Percentiles rank a stretch among this genome's conserved stretches.
Evolutionary conservation across 2,797 vertebrate genomes (phyloP).

Genomic region (Sparidentex hasta): DNA sequence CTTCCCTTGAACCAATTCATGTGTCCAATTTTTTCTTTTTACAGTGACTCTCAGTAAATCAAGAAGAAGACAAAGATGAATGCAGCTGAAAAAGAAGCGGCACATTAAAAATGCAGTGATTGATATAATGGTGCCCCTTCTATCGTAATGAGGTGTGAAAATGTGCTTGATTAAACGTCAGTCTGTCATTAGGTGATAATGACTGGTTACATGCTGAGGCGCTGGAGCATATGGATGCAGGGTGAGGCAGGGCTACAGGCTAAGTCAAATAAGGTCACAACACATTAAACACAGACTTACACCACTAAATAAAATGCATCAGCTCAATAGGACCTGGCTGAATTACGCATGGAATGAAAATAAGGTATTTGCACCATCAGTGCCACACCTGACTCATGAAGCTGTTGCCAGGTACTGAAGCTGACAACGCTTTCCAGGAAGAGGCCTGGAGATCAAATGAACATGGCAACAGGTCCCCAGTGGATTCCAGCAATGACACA

Average conservation of each 20-base stretch:
- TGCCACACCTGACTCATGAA: slow-evolving; percentile 24
- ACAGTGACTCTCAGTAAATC: neutral
- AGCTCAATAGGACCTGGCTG: neutral
- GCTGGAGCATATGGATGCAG: slow-evolving; percentile 16
- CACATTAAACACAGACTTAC: neutral
- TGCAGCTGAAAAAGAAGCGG: no score
- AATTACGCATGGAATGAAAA: neutral
- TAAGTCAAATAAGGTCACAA: slow-evolving; percentile 9
- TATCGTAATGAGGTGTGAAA: slow-evolving; percentile 75
- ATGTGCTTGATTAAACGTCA: slow-evolving; percentile 66
- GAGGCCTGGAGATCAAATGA: slow-evolving; percentile 46
- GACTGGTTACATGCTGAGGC: slow-evolving; percentile 35
- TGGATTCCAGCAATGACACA: slow-evolving; percentile 56
- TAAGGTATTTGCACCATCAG: neutral
- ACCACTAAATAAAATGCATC: neutral
- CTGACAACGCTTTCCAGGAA: slow-evolving; percentile 36
- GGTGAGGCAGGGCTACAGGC: neutral
- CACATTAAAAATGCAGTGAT: neutral
- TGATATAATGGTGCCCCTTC: slow-evolving; percentile 8
- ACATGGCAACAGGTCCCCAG: slow-evolving; percentile 58
- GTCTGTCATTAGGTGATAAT: slow-evolving; percentile 60
- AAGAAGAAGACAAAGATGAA: no score
- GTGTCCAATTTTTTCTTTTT: neutral
- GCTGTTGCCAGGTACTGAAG: slow-evolving; percentile 41
- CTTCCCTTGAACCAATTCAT: neutral